Percentiles rank a stretch among this genome's conserved stretches.
Evolutionary conservation across 2,113 vertebrate genomes (phyloP).

Genomic region (Ailuropoda melanoleuca): DNA sequence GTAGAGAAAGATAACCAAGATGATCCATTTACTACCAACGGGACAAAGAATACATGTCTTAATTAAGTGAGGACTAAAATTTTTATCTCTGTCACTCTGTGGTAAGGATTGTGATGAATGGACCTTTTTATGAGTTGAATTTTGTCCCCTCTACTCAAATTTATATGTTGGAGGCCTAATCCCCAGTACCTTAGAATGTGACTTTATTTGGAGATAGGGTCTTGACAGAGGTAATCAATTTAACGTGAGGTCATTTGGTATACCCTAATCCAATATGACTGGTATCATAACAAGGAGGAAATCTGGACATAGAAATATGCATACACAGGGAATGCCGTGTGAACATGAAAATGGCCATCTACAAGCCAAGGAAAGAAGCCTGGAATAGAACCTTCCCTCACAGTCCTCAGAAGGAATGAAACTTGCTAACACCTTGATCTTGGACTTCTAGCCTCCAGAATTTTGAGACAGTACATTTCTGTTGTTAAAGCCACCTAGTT

Average conservation of each 20-base stretch:
- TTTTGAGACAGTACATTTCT: background rate
- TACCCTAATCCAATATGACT: background rate
- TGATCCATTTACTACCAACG: background rate
- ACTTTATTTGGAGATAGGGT: background rate
- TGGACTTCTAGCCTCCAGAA: background rate
- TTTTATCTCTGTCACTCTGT: background rate
- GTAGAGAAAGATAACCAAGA: background rate
- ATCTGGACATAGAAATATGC: background rate
- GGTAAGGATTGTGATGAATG: background rate
- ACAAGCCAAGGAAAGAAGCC: background rate
- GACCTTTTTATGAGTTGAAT: background rate
- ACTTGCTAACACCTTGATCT: background rate
- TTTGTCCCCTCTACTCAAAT: background rate
- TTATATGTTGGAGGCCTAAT: background rate
- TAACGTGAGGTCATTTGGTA: background rate
- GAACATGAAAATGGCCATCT: background rate
- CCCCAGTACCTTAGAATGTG: background rate
- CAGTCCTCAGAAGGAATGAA: background rate
- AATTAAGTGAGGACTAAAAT: background rate
- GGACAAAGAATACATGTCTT: background rate
- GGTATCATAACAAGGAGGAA: background rate
- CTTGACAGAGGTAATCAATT: background rate
- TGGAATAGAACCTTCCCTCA: background rate
- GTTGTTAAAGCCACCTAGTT: background rate
- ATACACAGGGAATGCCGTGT: background rate